Conservation (phyloP, 2,888 invertebrate species). For the Eupithecia subfuscata region DNA sequence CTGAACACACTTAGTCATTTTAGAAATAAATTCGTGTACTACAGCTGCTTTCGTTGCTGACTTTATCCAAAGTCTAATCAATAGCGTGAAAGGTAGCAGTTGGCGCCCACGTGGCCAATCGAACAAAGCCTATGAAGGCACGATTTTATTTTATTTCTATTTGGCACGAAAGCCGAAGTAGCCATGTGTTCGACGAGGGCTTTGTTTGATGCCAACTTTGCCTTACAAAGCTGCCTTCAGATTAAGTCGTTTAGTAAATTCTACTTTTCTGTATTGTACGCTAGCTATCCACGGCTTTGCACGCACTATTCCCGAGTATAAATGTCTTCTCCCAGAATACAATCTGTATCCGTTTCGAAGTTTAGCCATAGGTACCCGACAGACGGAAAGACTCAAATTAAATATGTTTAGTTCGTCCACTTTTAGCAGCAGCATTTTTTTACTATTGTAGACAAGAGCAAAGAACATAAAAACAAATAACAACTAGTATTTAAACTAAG, state of each 20-base stretch:
- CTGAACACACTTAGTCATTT: neutral
- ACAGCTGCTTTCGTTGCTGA: neutral
- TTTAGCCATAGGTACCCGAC: no score
- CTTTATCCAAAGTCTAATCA: neutral
- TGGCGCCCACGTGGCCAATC: slow-evolving; percentile 8
- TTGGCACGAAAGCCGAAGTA: neutral
- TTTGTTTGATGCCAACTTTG: neutral
- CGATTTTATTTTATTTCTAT: slow-evolving; percentile 2
- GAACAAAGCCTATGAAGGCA: neutral
- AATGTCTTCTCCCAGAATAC: no score
- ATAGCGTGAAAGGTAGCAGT: slow-evolving; percentile 3
- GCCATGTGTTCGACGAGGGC: neutral
- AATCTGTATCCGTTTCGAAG: no score
- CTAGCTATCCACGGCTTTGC: no score
- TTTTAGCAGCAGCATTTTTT: no score
- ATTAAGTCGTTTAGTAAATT: neutral
- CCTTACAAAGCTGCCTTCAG: neutral
- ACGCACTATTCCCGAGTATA: no score
- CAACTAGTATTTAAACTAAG: no score
- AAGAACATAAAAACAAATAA: no score
- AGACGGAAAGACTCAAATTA: no score
- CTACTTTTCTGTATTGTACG: neutral
- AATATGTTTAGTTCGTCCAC: no score
- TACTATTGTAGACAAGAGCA: no score
- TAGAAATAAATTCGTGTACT: neutral